A percentile compares a stretch with the other conserved stretches of the same genome.
phyloP scores from a whole-genome alignment of 2,113 vertebrate species.

The Phalacrocorax aristotelis region DNA sequence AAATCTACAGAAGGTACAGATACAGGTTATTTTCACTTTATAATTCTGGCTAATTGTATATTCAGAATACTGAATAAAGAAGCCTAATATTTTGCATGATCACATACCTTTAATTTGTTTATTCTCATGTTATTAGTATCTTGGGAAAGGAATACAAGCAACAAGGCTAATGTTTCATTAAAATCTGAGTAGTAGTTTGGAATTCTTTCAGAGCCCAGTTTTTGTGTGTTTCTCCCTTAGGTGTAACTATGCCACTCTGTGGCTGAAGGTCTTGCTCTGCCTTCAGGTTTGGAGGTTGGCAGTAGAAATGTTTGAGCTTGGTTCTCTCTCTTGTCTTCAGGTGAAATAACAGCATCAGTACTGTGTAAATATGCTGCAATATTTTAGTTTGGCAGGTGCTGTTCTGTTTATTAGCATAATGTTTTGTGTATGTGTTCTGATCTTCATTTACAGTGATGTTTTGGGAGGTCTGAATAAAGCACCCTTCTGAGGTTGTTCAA shows the following conservation, averaged over 20 bases:
- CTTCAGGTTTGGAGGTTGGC: background rate
- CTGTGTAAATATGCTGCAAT: rapidly evolving
- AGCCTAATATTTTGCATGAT: slow-evolving; percentile 61
- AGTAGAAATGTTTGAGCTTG: background rate
- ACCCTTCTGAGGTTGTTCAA: background rate
- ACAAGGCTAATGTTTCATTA: background rate
- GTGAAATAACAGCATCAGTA: background rate
- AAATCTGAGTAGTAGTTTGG: background rate
- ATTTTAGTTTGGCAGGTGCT: background rate
- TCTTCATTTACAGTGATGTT: background rate
- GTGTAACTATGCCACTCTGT: background rate
- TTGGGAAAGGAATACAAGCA: background rate
- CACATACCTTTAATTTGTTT: background rate
- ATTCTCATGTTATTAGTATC: background rate
- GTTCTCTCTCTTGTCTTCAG: background rate
- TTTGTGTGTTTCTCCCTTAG: background rate
- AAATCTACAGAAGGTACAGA: slow-evolving; percentile 1
- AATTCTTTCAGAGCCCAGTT: background rate
- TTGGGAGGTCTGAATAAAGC: background rate
- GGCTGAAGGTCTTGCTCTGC: background rate
- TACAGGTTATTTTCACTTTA: slow-evolving; percentile 38
- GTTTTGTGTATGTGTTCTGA: background rate
- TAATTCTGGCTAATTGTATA: slow-evolving; percentile 34
- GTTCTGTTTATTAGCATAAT: background rate
- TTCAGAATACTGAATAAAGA: slow-evolving; percentile 53